Base-by-base conservation (phyloP, 2,888 invertebrate species). In the Phortica magna region DNA sequence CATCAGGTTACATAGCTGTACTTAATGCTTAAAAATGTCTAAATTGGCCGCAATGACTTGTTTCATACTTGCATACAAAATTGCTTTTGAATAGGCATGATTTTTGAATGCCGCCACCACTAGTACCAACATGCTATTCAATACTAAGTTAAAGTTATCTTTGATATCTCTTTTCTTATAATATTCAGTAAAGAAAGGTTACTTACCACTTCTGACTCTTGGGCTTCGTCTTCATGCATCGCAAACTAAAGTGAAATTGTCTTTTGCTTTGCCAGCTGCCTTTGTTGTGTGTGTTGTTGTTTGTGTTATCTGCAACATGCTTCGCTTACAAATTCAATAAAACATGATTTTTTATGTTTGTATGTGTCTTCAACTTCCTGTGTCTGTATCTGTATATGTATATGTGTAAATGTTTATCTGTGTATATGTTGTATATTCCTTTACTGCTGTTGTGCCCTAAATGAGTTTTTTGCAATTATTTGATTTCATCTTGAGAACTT, bases 381-480 rank as follows among this genome's bases (percentile, higher is more conserved):
- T 73, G 74, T 68, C 68, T 84, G n/a, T 19, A 9, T 59, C 42
- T 39, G 57, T 75, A 9, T 14, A 42, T 70, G 59, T 57, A 10
- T 71, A 42, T 82, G 76, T 78, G 78, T 88, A 81, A 87, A 84
- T 87, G 78, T 81, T 31, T 61, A 43, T 78, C 70, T 77, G 71
- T 10, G 10, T 68, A 53, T 53, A 12, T 31, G 14, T 48, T 74
- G n/a, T n/a, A 41, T 79, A 75, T 78, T 73, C n/a, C 77, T 67
- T 14, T 79, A 70, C 17, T 79, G 78, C 75, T 78, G 78, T 78
- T 83, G 83, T 87, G 85, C 83, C 84, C 88, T 78, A 88, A 86
- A 88, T 85, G 87, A 88, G 87, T 87, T 87, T 82, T 81, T 87
- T 84, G 85, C 88, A 87, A 87, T 87, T 88, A 87, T 88, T 87